Evolutionary conservation across 2,797 vertebrate genomes (phyloP).

Genomic region (Coccyzus lansbergi): DNA sequence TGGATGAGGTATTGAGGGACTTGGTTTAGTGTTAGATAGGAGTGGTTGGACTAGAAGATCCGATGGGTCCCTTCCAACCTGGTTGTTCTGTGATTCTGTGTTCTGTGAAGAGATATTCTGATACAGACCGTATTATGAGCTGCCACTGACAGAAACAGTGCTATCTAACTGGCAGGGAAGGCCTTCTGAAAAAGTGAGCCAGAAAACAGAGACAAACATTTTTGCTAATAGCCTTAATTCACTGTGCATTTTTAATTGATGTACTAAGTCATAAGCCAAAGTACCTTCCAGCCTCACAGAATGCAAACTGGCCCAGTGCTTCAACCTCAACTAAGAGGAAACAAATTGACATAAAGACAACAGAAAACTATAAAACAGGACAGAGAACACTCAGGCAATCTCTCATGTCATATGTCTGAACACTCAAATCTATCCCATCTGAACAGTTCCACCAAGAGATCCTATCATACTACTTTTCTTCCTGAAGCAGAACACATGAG

Average conservation of each 20-base stretch:
- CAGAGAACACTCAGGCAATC: rapidly evolving
- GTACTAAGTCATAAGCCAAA: background rate
- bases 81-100: too few species aligned
- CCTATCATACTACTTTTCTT: background rate
- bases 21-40: too few species aligned
- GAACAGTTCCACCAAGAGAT: background rate
- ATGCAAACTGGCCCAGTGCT: background rate
- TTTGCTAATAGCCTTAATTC: background rate
- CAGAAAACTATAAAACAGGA: background rate
- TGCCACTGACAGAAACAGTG: background rate
- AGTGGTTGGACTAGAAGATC: too few species aligned
- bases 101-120: background rate
- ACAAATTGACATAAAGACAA: background rate
- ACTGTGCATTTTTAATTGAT: background rate
- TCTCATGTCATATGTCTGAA: background rate
- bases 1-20: too few species aligned
- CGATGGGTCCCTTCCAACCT: too few species aligned
- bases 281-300: background rate
- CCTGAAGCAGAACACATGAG: background rate
- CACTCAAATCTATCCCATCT: background rate
- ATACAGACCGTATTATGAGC: background rate
- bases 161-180: background rate
- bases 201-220: background rate
- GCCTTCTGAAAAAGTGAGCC: background rate
- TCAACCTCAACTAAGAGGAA: background rate